Evolutionary conservation across 2,888 invertebrate genomes (phyloP), one percentile per base, ranked within the genome.

Genomic region (Coenonympha arcania): DNA sequence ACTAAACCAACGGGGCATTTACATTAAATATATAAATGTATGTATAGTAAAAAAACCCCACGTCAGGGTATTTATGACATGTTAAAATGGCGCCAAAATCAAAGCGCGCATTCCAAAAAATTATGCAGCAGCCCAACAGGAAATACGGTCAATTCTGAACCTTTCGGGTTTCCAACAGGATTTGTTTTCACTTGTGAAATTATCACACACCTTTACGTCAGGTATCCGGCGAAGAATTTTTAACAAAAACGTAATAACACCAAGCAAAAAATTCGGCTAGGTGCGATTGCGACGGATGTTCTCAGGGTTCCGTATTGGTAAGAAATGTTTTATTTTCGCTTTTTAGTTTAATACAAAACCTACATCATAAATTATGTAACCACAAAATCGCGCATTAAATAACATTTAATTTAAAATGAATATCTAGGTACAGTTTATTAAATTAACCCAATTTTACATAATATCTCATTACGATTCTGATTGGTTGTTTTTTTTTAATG

Each of bases 191-290:
- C 36, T 39, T 52, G 36, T 26, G 30, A 48, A 47, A 44, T 53
- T 40, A 41, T 18, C 42, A 48, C 54, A 68, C 59, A 65, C 68
- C 65, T 71, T 72, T 65, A 40, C 63, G 65, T 63, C 79, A 81
- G 82, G 82, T 81, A 82, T 49, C 66, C 62, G 65, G 59, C 51
- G 46, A 65, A 68, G 80, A 83, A 81, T 82, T 72, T 61, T 54
- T 58, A 20, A 64, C 50, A 63, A 65, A 68, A 74, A 73, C 65
- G 62, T 63, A 72, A 62, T 60, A 66, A 68, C 63, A 57, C 52
- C 44, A 47, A 43, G 69, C 61, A 75, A 79, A 79, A 78, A 71
- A 42, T 28, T n/a, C 13, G 6, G 6, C 19, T 2, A 20, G 5
- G 20, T 11, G 5, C 22, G 13, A 24, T 5, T 18, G 4, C 1